Base-by-base conservation (phyloP, 2,888 invertebrate species). In the Augochlorella aurata region DNA sequence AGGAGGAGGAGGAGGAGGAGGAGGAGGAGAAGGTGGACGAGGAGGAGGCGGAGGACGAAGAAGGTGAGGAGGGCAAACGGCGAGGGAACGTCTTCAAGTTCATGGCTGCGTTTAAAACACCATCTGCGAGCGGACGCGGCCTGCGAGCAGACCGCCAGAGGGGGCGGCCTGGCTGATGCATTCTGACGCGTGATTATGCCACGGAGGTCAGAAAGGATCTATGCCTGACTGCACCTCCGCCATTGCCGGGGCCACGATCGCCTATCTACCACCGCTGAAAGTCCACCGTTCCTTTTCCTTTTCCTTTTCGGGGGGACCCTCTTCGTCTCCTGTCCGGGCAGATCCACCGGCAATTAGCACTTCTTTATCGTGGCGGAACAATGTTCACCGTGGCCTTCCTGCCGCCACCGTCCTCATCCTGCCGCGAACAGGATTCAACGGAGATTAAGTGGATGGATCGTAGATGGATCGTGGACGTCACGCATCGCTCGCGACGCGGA, bases 171-270 rank as follows among this genome's bases (percentile, higher is more conserved):
- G 86, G 71, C 85, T 83, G 91, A 90, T 92, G 92, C 91, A 90
- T 92, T 92, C 92, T 91, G 92, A 93, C 92, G 91, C 92, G 92
- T 92, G 92, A 93, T 93, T 92, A 92, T 91, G 82, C 90, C 91
- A 91, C 90, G 92, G 91, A 92, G 92, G 92, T 92, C 92, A 91
- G 90, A 89, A 88, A 92, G 93, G 93, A 93, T 92, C 92, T 92
- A 92, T 89, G 93, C 91, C 84, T 92, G 89, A 93, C 93, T 93
- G 93, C 93, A 89, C 90, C 89, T 87, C 89, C 91, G 91, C 91
- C 92, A 92, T 93, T 92, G 91, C 90, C 85, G 78, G 81, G 80
- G 77, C 58, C 85, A 86, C 79, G 84, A 85, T 87, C 87, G 86
- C 85, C 52, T 88, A 86, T 86, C 88, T 82, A 82, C 81, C 80